Conservation (phyloP, 1,140 invertebrate species). For the Procambarus clarkii region DNA sequence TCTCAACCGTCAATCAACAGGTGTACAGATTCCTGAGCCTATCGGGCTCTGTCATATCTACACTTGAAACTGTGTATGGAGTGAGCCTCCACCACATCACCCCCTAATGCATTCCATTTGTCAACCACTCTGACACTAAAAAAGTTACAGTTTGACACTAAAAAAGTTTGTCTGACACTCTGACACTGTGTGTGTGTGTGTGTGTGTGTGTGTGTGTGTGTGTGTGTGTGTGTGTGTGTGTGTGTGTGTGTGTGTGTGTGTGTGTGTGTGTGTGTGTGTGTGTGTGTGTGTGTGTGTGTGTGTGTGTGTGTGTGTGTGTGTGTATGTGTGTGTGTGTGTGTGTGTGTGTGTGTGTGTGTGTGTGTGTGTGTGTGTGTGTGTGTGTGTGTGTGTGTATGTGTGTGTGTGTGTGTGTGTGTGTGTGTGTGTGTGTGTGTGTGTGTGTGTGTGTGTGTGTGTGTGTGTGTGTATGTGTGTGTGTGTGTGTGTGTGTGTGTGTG, state of each 20-base stretch:
- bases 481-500: constrained; percentile 18
- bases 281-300: constrained; percentile 18
- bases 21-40: too few species aligned
- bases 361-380: constrained; percentile 16
- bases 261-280: constrained; percentile 12
- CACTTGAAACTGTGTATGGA: too few species aligned
- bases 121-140: too few species aligned
- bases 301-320: neutral
- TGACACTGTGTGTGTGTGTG: neutral
- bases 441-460: constrained; percentile 19
- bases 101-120: too few species aligned
- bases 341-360: constrained; percentile 8
- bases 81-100: too few species aligned
- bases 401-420: constrained; percentile 15
- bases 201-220: constrained; percentile 10
- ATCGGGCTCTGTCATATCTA: too few species aligned
- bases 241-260: constrained; percentile 14
- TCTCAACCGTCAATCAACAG: too few species aligned
- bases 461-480: neutral
- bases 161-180: neutral
- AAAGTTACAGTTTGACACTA: neutral
- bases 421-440: constrained; percentile 12
- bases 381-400: constrained; percentile 17
- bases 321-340: neutral
- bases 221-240: too few species aligned